phyloP scores from a whole-genome alignment of 2,888 invertebrate species.

The Galerucella nymphaeae region DNA sequence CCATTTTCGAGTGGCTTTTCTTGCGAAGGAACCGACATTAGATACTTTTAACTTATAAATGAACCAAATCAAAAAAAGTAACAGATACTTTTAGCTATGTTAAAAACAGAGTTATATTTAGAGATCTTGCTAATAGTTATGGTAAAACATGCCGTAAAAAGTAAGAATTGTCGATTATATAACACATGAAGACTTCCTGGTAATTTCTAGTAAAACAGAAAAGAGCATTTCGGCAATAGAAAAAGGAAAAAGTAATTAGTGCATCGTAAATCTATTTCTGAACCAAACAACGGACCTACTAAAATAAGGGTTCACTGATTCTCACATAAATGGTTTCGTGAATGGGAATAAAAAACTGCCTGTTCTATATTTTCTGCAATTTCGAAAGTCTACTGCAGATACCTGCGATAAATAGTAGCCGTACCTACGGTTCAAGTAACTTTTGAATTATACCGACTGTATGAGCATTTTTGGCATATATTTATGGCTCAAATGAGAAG shows the following conservation, averaged over 20 bases:
- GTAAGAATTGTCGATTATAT: not conserved
- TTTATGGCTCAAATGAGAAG: slow-evolving; percentile 30
- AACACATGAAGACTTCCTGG: not conserved
- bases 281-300: slow-evolving; percentile 43
- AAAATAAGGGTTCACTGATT: slow-evolving; percentile 48
- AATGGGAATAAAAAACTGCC: slow-evolving; percentile 51
- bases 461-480: slow-evolving; percentile 36
- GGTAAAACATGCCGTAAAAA: no score
- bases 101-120: no score
- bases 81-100: no score
- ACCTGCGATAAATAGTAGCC: slow-evolving; percentile 52
- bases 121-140: no score
- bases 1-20: no score
- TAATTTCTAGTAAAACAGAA: slow-evolving; percentile 47
- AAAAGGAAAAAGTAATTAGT: slow-evolving; percentile 46
- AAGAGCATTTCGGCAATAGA: slow-evolving; percentile 29
- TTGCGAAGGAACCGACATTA: no score
- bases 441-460: slow-evolving; percentile 38
- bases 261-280: slow-evolving; percentile 48
- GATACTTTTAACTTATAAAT: no score
- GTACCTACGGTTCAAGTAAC: slow-evolving; percentile 47
- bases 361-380: slow-evolving; percentile 52
- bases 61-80: no score
- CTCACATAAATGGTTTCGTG: slow-evolving; percentile 45
- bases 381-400: slow-evolving; percentile 51